Percentiles rank a stretch among this genome's conserved stretches.
These are phyloP conservation scores for Muscicapa comitata DNA, from an alignment of 2,797 vertebrate genomes.

Conservation along the genomic window DNA sequence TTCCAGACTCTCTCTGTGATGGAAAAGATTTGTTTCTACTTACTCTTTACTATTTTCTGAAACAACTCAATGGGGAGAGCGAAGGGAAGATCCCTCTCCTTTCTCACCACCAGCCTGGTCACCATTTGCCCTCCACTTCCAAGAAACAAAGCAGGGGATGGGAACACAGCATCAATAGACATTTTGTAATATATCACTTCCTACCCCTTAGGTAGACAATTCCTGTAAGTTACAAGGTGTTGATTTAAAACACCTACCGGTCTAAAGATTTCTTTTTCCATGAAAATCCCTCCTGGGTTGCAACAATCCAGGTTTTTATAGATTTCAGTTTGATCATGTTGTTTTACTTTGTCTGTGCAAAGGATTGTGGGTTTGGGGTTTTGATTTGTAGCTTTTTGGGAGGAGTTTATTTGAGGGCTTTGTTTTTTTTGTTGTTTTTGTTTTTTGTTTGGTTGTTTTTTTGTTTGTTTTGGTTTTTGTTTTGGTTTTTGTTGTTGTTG, in stretches of 20 bases:
- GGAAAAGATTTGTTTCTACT: neutral
- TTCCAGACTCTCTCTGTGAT: neutral
- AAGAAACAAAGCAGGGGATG: neutral
- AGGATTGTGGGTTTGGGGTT: neutral
- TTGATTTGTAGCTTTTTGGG: neutral
- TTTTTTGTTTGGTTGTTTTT: no score
- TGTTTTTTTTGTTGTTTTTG: neutral
- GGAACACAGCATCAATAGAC: neutral
- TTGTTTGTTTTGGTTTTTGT: neutral
- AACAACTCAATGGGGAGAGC: neutral
- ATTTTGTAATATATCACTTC: neutral
- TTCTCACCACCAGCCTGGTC: neutral
- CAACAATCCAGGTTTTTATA: neutral
- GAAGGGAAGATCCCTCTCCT: neutral
- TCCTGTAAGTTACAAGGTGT: neutral
- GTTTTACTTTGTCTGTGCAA: neutral
- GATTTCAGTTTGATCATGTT: neutral
- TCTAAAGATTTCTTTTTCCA: neutral
- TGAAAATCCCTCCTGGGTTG: neutral
- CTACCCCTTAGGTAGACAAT: neutral
- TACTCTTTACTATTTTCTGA: neutral
- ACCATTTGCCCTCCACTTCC: neutral
- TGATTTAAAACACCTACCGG: neutral
- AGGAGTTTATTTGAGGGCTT: neutral
- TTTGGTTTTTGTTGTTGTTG: no score